Percentiles rank a stretch among this genome's conserved stretches.
phyloP scores from a whole-genome alignment of 2,113 vertebrate genomes.

The Peromyscus leucopus region DNA sequence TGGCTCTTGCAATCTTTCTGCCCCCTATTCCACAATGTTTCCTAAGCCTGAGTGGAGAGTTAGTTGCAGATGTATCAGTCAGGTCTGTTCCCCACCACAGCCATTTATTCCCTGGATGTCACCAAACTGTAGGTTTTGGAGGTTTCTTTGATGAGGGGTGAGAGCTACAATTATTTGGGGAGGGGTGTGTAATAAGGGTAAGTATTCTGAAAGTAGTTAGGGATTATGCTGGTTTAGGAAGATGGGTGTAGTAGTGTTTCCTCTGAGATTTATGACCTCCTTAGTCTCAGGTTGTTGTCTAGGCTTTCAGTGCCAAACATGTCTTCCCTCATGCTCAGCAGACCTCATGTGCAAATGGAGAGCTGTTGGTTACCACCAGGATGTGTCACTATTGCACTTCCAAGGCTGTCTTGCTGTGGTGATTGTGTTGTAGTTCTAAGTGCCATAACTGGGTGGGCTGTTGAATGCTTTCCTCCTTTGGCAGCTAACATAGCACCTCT shows the following conservation, averaged over 20 bases:
- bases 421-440: background rate
- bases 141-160: background rate
- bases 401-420: background rate
- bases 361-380: background rate
- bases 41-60: background rate
- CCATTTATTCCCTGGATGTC: background rate
- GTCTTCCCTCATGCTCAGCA: background rate
- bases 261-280: background rate
- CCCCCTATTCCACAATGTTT: background rate
- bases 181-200: background rate
- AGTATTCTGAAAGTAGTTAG: background rate
- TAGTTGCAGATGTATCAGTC: background rate
- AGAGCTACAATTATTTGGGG: background rate
- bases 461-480: background rate
- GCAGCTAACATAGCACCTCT: background rate
- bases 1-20: background rate
- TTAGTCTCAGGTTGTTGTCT: too few species aligned
- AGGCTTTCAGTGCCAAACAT: background rate
- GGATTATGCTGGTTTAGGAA: background rate
- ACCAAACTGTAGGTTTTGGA: background rate
- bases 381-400: background rate
- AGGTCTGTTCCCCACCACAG: background rate
- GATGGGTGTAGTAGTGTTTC: background rate
- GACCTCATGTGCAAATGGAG: background rate
- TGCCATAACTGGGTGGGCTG: background rate